phyloP scores from a whole-genome alignment of 2,888 invertebrate species.

The Scelioninae gen. 2 region DNA sequence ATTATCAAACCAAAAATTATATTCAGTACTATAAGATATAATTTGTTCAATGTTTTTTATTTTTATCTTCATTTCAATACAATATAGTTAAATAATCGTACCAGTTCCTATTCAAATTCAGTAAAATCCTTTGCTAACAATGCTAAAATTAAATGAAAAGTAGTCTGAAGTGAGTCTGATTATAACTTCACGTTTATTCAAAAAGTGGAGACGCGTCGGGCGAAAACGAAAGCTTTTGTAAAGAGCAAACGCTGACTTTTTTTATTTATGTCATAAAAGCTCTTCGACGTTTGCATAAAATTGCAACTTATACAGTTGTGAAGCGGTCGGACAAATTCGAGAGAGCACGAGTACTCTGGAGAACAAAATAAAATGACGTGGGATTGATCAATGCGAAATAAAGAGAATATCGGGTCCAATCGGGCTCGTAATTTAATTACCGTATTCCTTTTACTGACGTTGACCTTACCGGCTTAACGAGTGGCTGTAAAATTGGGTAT shows the following conservation, averaged over 20 bases:
- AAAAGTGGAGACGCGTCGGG: conserved; percentile 14
- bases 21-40: too few relatives aligned
- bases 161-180: conserved; percentile 32
- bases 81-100: too few relatives aligned
- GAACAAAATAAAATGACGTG: too few relatives aligned
- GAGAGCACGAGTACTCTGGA: too few relatives aligned
- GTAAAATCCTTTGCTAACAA: conserved; percentile 12
- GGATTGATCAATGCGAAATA: conserved; percentile 33
- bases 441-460: conserved; percentile 34
- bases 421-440: conserved; percentile 42
- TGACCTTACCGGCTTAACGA: conserved; percentile 32
- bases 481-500: conserved; percentile 41
- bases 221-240: conserved; percentile 22
- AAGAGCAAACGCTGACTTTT: neutral
- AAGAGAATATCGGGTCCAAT: conserved; percentile 32
- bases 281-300: too few relatives aligned
- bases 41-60: too few relatives aligned
- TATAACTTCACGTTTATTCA: conserved; percentile 24
- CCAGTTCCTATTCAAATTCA: too few relatives aligned
- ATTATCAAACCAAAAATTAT: too few relatives aligned
- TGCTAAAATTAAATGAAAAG: conserved; percentile 27
- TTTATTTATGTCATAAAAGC: too few relatives aligned
- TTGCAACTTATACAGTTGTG: too few relatives aligned
- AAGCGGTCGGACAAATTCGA: conserved; percentile 4
- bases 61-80: too few relatives aligned